phyloP scores from a whole-genome alignment of 2,113 vertebrate genomes.

The Centropristis striata region DNA sequence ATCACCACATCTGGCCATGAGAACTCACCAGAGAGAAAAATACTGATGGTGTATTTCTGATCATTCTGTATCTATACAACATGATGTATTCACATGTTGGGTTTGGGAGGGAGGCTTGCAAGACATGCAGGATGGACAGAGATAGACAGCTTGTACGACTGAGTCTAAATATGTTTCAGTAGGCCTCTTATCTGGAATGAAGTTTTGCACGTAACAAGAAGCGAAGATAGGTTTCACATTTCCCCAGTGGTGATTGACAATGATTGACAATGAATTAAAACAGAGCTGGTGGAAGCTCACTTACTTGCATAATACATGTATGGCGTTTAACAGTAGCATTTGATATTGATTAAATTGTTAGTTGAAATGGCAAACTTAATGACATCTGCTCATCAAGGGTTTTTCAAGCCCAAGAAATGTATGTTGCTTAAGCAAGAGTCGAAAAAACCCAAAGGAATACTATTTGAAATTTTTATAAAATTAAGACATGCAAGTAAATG shows the following conservation, averaged over 20 bases:
- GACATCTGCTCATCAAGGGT: conserved; percentile 4
- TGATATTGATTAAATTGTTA: conserved; percentile 2
- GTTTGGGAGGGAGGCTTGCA: conserved; percentile 42
- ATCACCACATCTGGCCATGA: conserved; percentile 71
- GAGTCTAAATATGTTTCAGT: conserved; percentile 10
- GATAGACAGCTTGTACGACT: conserved; percentile 28
- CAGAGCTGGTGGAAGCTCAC: conserved; percentile 5
- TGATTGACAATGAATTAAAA: not conserved
- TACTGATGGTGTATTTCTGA: conserved; percentile 48
- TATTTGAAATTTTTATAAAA: conserved; percentile 3
- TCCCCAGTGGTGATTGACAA: conserved; percentile 1
- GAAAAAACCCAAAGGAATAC: not conserved
- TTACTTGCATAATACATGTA: not conserved
- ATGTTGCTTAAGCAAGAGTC: not conserved
- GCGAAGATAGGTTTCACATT: conserved; percentile 6
- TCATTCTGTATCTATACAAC: conserved; percentile 32
- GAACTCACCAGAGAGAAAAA: conserved; percentile 58
- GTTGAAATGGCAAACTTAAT: conserved; percentile 2
- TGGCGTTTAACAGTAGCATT: not conserved
- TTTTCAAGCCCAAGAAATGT: not conserved
- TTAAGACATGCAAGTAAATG: conserved; percentile 2
- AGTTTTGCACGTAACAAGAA: not conserved
- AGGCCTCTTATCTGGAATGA: not conserved
- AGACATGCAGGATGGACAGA: conserved; percentile 58
- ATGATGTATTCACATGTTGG: conserved; percentile 46